Base-by-base conservation (phyloP, 1,140 invertebrate species). In the Coenobita brevimanus region DNA sequence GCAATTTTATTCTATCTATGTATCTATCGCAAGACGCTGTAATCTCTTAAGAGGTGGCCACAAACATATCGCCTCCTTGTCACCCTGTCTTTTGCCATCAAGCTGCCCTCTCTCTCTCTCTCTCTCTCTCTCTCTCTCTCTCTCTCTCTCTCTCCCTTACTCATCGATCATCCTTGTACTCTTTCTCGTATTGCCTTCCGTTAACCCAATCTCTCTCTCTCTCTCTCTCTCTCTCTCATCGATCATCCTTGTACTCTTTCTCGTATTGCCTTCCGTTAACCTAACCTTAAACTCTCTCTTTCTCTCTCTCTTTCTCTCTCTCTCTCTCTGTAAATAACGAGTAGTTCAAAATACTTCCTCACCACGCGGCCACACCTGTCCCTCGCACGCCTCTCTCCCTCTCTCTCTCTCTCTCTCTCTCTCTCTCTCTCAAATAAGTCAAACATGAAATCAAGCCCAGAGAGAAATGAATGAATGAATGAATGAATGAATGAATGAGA, bases 41-140 rank as follows among this genome's bases (percentile, higher is more conserved):
- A n/a, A n/a, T n/a, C n/a, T n/a, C n/a, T n/a, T n/a, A n/a, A n/a
- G n/a, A n/a, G n/a, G n/a, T n/a, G n/a, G n/a, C n/a, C n/a, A n/a
- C n/a, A n/a, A n/a, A n/a, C n/a, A n/a, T n/a, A n/a, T n/a, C n/a
- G n/a, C n/a, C n/a, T n/a, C n/a, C n/a, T n/a, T n/a, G n/a, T n/a
- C n/a, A n/a, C n/a, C n/a, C n/a, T n/a, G n/a, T n/a, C n/a, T n/a
- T n/a, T n/a, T n/a, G n/a, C n/a, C n/a, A n/a, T n/a, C n/a, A n/a
- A n/a, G n/a, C n/a, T n/a, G n/a, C n/a, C n/a, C n/a, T n/a, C n/a
- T n/a, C 46, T 79, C 46, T 57, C 46, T 57, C 8, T n/a, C 46
- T n/a, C 21, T 79, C 43, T 79, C 21, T 79, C 50, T 81, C 54
- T 62, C 60, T 67, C n/a, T 67, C 30, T 67, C 8, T 67, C 36